phyloP scores from a whole-genome alignment of 2,888 invertebrate species.

The Phortica magna region DNA sequence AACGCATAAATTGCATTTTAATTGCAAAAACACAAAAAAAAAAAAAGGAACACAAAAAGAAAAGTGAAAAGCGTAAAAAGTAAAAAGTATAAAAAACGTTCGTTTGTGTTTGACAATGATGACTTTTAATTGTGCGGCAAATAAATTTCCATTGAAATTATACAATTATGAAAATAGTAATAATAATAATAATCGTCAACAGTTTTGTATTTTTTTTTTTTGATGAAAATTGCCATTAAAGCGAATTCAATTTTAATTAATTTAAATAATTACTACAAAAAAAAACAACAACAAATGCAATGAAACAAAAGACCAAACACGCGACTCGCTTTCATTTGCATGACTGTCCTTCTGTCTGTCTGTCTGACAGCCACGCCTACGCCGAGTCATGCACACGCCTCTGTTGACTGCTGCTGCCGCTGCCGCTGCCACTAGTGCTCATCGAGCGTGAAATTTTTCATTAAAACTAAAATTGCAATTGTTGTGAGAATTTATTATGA shows the following conservation, averaged over 20 bases:
- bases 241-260: not conserved
- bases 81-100: not conserved
- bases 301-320: not conserved
- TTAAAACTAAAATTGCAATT: constrained; percentile 65
- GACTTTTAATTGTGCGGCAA: not conserved
- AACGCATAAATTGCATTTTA: constrained; percentile 27
- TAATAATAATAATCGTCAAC: not conserved
- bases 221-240: not conserved
- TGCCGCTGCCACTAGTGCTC: not conserved
- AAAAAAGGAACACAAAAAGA: not conserved
- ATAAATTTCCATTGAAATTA: not conserved
- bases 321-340: not conserved
- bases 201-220: not conserved
- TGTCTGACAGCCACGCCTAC: not conserved
- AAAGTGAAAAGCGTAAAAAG: not conserved
- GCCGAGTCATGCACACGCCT: not conserved
- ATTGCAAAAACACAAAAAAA: not conserved
- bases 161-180: not conserved
- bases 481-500: constrained; percentile 55
- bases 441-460: constrained; percentile 57
- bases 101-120: not conserved
- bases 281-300: not conserved
- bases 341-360: not conserved
- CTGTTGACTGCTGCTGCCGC: not conserved
- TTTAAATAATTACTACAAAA: not conserved